Evolutionary conservation across 2,888 invertebrate species (phyloP).

Genomic region (Diplolepis rosae): DNA sequence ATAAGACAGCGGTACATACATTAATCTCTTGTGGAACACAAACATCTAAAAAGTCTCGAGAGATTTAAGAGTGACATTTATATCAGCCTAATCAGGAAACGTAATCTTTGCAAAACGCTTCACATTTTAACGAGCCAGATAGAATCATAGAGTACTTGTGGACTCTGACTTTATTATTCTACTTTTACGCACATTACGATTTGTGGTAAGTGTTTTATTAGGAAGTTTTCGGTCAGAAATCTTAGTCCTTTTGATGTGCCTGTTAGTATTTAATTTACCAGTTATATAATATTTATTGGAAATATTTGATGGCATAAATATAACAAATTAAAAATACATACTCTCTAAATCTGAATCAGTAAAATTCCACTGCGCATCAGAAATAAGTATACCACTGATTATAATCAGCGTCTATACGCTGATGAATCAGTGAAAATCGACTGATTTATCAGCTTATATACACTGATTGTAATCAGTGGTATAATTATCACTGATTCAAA

Average conservation of each 20-base stretch:
- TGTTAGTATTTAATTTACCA: neutral
- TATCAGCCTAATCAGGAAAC: conserved; percentile 9
- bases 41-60: conserved; percentile 9
- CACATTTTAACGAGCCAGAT: conserved; percentile 28
- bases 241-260: neutral
- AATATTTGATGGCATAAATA: too few relatives aligned
- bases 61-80: conserved; percentile 29
- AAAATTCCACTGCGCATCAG: too few relatives aligned
- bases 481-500: too few relatives aligned
- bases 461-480: too few relatives aligned
- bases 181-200: conserved; percentile 20
- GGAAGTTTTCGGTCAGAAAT: neutral
- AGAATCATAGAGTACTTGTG: conserved; percentile 1
- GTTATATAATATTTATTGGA: neutral
- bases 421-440: too few relatives aligned
- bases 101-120: conserved; percentile 16
- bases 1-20: conserved; percentile 8
- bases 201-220: neutral
- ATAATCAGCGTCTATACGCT: too few relatives aligned
- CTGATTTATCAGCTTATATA: too few relatives aligned
- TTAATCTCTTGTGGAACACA: neutral
- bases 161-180: conserved; percentile 5
- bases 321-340: too few relatives aligned
- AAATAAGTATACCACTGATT: too few relatives aligned
- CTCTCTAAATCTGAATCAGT: too few relatives aligned